phyloP scores from a whole-genome alignment of 2,888 invertebrate genomes.

The Hydrotaea diabolus region DNA sequence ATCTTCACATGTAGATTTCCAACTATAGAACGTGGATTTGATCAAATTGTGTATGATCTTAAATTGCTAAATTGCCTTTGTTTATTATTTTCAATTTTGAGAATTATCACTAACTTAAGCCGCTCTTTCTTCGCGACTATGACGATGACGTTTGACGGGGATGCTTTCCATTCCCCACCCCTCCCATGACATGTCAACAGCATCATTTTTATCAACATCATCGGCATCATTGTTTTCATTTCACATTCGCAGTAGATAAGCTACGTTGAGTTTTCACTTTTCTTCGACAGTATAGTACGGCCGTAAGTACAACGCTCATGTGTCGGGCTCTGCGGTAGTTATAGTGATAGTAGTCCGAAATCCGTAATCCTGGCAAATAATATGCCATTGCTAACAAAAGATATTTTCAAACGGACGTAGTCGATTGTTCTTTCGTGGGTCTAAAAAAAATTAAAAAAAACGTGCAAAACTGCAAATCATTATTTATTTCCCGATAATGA shows the following conservation, averaged over 20 bases:
- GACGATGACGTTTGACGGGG: neutral
- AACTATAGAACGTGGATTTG: conserved; percentile 19
- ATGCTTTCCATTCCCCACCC: neutral
- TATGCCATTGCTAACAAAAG: neutral
- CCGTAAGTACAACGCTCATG: neutral
- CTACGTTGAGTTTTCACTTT: conserved; percentile 54
- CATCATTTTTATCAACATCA: neutral
- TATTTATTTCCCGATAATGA: conserved; percentile 16
- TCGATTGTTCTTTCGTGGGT: neutral
- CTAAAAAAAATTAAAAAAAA: neutral
- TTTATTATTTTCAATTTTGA: conserved; percentile 69
- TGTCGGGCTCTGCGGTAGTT: neutral
- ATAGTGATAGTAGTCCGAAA: neutral
- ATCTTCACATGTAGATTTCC: neutral
- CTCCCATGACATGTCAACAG: no score
- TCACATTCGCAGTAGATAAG: conserved; percentile 62
- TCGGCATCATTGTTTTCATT: conserved; percentile 31
- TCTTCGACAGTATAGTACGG: conserved; percentile 14
- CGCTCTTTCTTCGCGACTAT: conserved; percentile 13
- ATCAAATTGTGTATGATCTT: conserved; percentile 63
- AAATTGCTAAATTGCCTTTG: conserved; percentile 79
- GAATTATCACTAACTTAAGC: conserved; percentile 47
- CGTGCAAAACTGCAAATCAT: neutral
- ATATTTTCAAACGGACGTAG: neutral
- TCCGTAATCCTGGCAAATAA: conserved; percentile 19